Evolutionary conservation across 2,797 vertebrate genomes (phyloP), one percentile per base, ranked within the genome.

Genomic region (Gymnopithys bicolor): DNA sequence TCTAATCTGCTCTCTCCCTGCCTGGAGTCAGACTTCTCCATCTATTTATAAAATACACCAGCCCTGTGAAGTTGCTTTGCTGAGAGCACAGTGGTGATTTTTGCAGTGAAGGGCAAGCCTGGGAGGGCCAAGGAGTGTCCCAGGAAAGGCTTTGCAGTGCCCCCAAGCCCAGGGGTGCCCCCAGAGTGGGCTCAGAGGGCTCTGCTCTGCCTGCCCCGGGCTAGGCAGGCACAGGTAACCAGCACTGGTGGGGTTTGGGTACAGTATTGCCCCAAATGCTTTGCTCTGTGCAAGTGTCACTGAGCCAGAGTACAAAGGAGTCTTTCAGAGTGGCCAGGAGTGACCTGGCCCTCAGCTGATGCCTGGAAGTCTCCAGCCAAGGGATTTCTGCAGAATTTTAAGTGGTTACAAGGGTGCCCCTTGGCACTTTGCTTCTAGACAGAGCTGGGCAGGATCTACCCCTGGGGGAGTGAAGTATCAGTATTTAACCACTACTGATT

Each of bases 1-100:
- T 63, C 82, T 45, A 6, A 75, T 89, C 86, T 63, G 89, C 94
- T 94, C 62, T 4, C 46, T 68, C 93, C 95, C 95, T 19, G 58
- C 93, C 95, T 18, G 89, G 89, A 93, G 94, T 66, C 52, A 87
- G 94, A 68, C 49, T 93, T 84, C 85, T 95, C 76, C 94, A 84
- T 39, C 62, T 94, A 25, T 45, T 89, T 97, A 97, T 66, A 98
- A 97, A 98, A 97, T 71, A 93, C 87, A 89, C 87, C 89, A 97
- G 96, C 96, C 96, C 96, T 95, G 95, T 93, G 90, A 91, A 91
- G 93, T 90, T 58, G 94, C 94, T 94, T 94, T 90, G 95, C 94
- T 83, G 95, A 95, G 96, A 94, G 96, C 97, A 96, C 97, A 95
- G 97, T 39, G 94, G 95, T 93, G 68, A 89, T 90, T 83, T 95